Evolutionary conservation across 2,888 invertebrate genomes (phyloP).

Genomic region (Zaprionus lineosus): DNA sequence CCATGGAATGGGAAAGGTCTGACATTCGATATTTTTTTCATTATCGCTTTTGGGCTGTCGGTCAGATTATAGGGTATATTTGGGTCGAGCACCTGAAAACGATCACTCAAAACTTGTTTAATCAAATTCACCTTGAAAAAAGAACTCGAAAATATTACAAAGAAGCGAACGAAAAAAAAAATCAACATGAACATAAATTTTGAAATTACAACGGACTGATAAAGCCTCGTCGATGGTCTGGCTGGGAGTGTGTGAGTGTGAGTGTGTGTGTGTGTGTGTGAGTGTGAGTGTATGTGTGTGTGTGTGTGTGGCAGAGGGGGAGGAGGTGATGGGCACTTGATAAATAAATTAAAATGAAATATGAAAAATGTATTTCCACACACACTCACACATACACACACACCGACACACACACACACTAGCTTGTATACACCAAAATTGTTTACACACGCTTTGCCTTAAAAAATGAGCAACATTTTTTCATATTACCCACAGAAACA

Average conservation of each 20-base stretch:
- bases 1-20: too few species aligned
- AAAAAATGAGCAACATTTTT: conserved; percentile 22
- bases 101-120: conserved; percentile 26
- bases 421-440: too few species aligned
- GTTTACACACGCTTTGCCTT: conserved; percentile 34
- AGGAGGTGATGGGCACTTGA: conserved; percentile 32
- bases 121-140: conserved; percentile 72
- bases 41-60: too few species aligned
- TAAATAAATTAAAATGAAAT: conserved; percentile 54
- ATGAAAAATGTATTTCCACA: conserved; percentile 44
- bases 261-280: neutral
- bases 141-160: conserved; percentile 21
- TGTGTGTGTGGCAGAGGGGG: neutral
- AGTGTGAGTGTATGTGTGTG: neutral
- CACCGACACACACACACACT: neutral
- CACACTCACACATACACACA: neutral
- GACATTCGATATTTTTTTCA: too few species aligned
- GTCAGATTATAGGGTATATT: conserved; percentile 3
- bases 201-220: conserved; percentile 64
- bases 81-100: neutral
- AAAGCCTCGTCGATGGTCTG: conserved; percentile 24
- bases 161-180: conserved; percentile 24
- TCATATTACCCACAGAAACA: conserved; percentile 4
- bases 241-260: neutral
- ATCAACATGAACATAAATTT: conserved; percentile 35